These are phyloP conservation scores for Folsomia candida DNA, from an alignment of 2,888 invertebrate genomes.

Conservation along the genomic window DNA sequence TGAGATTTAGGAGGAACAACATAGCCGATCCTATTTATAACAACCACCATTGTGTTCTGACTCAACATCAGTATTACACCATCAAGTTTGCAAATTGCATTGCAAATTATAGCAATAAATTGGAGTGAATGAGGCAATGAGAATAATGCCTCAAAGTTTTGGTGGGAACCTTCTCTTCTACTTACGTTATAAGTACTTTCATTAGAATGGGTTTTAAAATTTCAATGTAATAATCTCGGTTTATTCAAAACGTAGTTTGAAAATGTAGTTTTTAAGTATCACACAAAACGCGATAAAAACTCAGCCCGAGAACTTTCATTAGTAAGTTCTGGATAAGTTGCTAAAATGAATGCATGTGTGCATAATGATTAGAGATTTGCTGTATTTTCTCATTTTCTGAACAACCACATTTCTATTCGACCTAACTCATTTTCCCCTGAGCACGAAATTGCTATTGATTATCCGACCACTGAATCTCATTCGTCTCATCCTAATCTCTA, in stretches of 20 bases:
- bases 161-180: too few species aligned
- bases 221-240: too few species aligned
- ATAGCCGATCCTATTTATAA: background rate
- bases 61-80: too few species aligned
- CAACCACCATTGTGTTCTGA: background rate
- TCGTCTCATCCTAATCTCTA: background rate
- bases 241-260: too few species aligned
- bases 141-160: background rate
- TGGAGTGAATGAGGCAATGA: background rate
- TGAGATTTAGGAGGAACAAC: background rate
- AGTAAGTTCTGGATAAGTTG: too few species aligned
- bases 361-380: slow-evolving; percentile 2
- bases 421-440: background rate
- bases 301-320: too few species aligned
- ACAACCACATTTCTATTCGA: background rate
- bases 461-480: background rate
- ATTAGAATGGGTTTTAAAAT: too few species aligned
- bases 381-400: background rate
- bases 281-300: too few species aligned
- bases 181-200: too few species aligned
- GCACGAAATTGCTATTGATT: background rate
- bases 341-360: too few species aligned
- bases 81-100: slow-evolving; percentile 6
- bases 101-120: background rate
- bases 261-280: too few species aligned